These are phyloP conservation scores for Neoitamus cyanurus DNA, from an alignment of 2,888 invertebrate genomes.

Conservation along the genomic window DNA sequence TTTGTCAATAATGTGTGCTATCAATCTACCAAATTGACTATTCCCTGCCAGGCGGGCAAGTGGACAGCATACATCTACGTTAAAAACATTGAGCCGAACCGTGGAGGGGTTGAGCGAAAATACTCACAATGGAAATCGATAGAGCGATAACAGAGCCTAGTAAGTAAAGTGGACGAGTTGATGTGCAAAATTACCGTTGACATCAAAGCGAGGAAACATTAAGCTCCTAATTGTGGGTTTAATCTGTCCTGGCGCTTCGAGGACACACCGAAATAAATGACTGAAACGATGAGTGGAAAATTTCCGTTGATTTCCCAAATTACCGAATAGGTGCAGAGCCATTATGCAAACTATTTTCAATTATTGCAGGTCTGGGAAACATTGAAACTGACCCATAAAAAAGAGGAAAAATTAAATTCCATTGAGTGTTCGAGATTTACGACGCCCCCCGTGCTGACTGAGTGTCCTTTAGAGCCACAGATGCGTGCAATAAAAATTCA, in stretches of 20 bases:
- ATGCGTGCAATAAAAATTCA: not conserved
- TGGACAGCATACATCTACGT: not conserved
- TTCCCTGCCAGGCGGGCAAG: not conserved
- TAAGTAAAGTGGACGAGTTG: not conserved
- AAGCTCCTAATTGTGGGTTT: not conserved
- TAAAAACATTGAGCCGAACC: not conserved
- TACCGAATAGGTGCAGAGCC: not conserved
- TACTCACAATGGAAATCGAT: not conserved
- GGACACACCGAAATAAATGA: not conserved
- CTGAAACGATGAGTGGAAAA: not conserved
- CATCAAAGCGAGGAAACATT: not conserved
- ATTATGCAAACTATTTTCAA: not conserved
- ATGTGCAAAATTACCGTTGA: not conserved
- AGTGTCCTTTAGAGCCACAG: not conserved
- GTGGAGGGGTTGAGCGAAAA: not conserved
- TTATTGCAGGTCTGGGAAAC: not conserved
- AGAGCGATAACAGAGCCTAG: not conserved
- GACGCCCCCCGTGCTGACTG: not conserved
- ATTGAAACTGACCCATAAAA: not conserved
- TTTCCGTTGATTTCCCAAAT: not conserved
- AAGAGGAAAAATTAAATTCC: not conserved
- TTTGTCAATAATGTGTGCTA: not conserved
- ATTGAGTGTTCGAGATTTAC: not conserved
- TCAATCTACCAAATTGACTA: not conserved
- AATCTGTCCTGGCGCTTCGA: not conserved